phyloP scores from a whole-genome alignment of 2,888 invertebrate genomes.

The Lasioglossum zephyrum region DNA sequence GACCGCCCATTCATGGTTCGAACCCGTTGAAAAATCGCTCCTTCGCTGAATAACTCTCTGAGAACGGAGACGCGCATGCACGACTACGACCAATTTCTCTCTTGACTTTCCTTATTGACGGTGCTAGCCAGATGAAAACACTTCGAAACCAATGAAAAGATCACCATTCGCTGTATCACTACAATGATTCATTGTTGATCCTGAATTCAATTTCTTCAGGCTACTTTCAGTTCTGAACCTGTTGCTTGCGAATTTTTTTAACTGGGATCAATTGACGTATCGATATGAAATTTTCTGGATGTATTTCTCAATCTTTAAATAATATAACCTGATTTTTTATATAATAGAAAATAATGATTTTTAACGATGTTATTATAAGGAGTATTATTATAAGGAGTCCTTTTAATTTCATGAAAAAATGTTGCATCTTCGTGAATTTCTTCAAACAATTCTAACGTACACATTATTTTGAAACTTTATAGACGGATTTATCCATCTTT shows the following conservation, averaged over 20 bases:
- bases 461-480: too few relatives aligned
- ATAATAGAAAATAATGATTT: neutral
- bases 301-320: neutral
- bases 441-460: neutral
- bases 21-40: conserved; percentile 67
- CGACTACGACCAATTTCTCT: neutral
- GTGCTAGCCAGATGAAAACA: neutral
- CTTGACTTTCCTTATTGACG: neutral
- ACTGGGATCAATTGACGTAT: neutral
- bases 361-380: neutral
- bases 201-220: neutral
- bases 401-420: too few relatives aligned
- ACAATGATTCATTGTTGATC: neutral
- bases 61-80: conserved; percentile 50
- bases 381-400: too few relatives aligned
- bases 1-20: conserved; percentile 71
- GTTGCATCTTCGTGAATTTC: neutral
- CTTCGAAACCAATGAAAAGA: neutral
- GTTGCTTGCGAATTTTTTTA: neutral
- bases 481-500: neutral
- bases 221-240: neutral
- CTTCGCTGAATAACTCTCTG: conserved; percentile 68
- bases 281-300: neutral
- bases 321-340: neutral
- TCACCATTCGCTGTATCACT: neutral